Percentiles rank a stretch among this genome's conserved stretches.
phyloP scores from a whole-genome alignment of 1,140 invertebrate genomes.

The Drosophila persimilis region DNA sequence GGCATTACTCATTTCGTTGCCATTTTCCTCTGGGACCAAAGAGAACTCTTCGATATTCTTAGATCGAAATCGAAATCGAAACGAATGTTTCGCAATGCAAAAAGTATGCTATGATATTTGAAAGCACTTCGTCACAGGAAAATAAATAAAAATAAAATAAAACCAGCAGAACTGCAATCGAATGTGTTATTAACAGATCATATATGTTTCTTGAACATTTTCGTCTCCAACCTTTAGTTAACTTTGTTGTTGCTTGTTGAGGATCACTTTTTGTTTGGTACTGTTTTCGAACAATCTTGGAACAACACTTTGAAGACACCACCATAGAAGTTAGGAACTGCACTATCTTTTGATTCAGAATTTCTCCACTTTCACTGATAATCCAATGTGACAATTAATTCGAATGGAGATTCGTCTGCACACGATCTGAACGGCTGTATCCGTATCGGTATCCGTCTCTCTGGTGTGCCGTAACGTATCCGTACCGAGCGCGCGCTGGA shows the following conservation, averaged over 20 bases:
- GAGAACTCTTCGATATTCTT: no score
- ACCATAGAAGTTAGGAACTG: not conserved
- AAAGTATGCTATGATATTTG: conserved; percentile 23
- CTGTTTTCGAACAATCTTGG: no score
- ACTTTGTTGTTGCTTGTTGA: no score
- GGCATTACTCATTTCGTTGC: conserved; percentile 55
- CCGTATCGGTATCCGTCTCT: conserved; percentile 12
- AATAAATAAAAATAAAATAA: no score
- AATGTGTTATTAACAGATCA: no score
- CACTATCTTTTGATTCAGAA: conserved; percentile 3
- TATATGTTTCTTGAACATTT: no score
- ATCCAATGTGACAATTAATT: conserved; percentile 48
- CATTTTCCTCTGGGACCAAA: not conserved
- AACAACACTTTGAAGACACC: no score
- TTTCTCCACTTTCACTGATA: conserved; percentile 60
- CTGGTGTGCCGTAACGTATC: conserved; percentile 48
- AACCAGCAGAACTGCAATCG: no score
- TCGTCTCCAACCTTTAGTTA: no score
- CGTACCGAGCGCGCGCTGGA: conserved; percentile 75
- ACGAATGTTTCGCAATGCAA: not conserved
- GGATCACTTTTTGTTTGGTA: no score
- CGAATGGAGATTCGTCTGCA: conserved; percentile 1
- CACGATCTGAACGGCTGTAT: conserved; percentile 14
- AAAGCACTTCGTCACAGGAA: no score
- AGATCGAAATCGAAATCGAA: not conserved